Base-by-base conservation (phyloP, 2,797 vertebrate genomes). In the Ctenopoma kingsleyae region DNA sequence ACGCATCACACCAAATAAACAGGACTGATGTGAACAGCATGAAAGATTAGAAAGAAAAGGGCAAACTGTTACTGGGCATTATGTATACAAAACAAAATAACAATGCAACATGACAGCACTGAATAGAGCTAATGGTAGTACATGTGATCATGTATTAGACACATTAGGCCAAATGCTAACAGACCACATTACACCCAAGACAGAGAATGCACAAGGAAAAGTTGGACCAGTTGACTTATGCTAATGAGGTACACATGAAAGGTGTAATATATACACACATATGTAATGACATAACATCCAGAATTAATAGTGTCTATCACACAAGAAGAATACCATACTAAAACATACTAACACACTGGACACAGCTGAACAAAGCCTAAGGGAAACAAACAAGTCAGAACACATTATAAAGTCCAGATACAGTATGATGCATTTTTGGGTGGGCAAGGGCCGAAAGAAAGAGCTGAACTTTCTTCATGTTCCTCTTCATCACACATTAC, bases 41-140 rank as follows among this genome's bases (percentile, higher is more conserved):
- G 38, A 60, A 16, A 62, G 12, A 51, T 53, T 17, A 51, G 44
- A 40, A 56, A 68, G 62, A 50, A 74, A 69, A 55, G 46, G 54
- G 61, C 32, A 32, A 54, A 59, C 19, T 43, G 6, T 11, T 69
- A 49, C 23, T 36, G 40, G 76, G 58, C 46, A 30, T 50, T 50
- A 56, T 30, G 32, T 51, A 74, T 66, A 19, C 10, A 63, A 67
- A 54, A 40, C 2, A 58, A 27, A 27, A n/a, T 0, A 0, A 30
- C 73, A 81, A 81, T 63, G 58, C 27, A 65, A 54, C 60, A 71
- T 74, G 66, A 66, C 62, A 71, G 49, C 58, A 62, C 4, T 44
- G 30, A 71, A 81, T 55, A 43, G 23, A 58, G 50, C 67, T 82
- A 77, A 87, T 76, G 70, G 65, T 65, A 52, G 51, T 62, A 65